Evolutionary conservation across 2,888 invertebrate genomes (phyloP), one percentile per base, ranked within the genome.

Genomic region (Halocaridina rubra): DNA sequence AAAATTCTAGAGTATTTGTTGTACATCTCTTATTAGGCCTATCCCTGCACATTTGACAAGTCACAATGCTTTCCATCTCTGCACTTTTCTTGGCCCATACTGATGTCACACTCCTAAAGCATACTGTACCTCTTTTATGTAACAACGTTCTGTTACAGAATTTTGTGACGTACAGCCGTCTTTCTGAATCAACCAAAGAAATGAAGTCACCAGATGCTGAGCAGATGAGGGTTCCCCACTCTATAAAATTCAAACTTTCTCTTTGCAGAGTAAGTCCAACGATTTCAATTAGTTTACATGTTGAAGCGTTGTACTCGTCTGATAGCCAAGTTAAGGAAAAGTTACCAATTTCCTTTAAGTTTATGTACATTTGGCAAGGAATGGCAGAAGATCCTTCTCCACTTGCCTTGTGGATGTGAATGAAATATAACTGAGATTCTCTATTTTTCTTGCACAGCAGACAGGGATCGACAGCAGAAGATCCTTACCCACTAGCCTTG

Each of bases 291-390:
- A 80, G 19, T 16, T 80, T 80, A 46, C 85, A 85, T 7, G 19
- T 85, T 13, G 8, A 71, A 5, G 67, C 30, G 33, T 80, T 76
- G 71, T 85, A 80, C 30, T 80, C 75, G 80, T 85, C 85, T 85
- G 59, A 22, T 3, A 29, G 33, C 5, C 16, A 13, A 19, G 61
- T 82, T 78, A 82, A 82, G 78, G 78, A 77, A 10, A 64, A n/a
- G 3, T 7, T 22, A 22, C n/a, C 8, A 69, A 2, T 8, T 8
- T 30, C 24, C n/a, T 69, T 27, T 24, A n/a, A 24, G 16, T 10
- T 22, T 3, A 27, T 64, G 27, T 22, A 22, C 64, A 5, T 16
- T 16, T 16, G 16, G 10, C 1, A 64, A 39, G 13, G 7, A 39
- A 39, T 39, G 7, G 8, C 39, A 39, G 39, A 39, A n/a, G n/a